Evolutionary conservation across 2,113 vertebrate species (phyloP).

Genomic region (Gymnogyps californianus): DNA sequence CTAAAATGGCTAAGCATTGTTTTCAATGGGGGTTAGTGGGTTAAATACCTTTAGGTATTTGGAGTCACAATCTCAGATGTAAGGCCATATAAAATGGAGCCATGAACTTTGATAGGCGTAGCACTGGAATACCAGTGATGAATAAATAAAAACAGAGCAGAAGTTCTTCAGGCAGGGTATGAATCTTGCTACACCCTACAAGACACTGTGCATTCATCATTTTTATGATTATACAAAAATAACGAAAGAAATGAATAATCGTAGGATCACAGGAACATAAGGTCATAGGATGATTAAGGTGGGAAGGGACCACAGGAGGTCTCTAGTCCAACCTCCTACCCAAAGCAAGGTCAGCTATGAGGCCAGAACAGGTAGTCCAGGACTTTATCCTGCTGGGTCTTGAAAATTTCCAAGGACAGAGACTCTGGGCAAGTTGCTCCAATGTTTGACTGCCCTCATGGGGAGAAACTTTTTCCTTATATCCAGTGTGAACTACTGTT

Average conservation of each 20-base stretch:
- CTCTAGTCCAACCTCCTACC: neutral
- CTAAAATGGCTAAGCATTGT: neutral
- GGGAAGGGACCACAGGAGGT: neutral
- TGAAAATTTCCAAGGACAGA: neutral
- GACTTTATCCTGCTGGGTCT: neutral
- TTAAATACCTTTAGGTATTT: neutral
- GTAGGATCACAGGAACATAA: neutral
- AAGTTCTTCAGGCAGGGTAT: neutral
- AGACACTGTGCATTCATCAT: neutral
- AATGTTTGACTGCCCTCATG: neutral
- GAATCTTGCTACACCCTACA: neutral
- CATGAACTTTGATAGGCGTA: neutral
- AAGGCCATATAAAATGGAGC: neutral
- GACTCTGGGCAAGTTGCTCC: neutral
- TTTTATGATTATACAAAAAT: neutral
- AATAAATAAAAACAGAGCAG: neutral
- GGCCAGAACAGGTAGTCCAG: neutral
- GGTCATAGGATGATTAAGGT: neutral
- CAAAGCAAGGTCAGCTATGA: neutral
- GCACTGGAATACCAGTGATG: neutral
- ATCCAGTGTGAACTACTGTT: neutral
- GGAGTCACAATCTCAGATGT: neutral
- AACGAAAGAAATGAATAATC: neutral
- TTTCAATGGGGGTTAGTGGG: neutral
- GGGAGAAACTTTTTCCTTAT: neutral